Percentiles rank a stretch among this genome's conserved stretches.
phyloP scores from a whole-genome alignment of 2,113 vertebrate genomes.

The Pseudopodoces humilis region DNA sequence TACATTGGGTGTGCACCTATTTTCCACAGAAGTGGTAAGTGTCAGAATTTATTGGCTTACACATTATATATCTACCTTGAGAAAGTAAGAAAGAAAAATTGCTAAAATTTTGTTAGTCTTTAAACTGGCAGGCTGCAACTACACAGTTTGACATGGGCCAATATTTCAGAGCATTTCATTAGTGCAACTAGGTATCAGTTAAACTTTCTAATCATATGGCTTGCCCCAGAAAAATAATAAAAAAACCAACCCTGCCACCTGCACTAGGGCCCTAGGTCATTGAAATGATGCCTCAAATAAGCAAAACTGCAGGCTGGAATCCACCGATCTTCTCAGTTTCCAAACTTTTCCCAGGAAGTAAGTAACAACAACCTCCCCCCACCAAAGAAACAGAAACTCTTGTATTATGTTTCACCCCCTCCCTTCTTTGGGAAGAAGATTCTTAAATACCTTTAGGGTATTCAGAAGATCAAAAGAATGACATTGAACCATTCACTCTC shows the following conservation, averaged over 20 bases:
- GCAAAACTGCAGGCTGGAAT: background rate
- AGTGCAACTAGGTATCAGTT: background rate
- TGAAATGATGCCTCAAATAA: background rate
- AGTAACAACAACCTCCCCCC: background rate
- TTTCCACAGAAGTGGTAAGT: background rate
- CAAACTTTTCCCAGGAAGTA: background rate
- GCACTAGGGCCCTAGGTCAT: background rate
- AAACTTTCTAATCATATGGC: background rate
- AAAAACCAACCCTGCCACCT: background rate
- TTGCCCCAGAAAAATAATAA: background rate
- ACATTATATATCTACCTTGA: background rate
- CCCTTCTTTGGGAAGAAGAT: background rate
- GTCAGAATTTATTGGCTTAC: background rate
- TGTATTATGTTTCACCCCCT: background rate
- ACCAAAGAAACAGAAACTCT: background rate
- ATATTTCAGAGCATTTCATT: background rate
- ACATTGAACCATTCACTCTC: background rate
- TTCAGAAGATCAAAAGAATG: background rate
- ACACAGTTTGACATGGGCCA: rapidly evolving
- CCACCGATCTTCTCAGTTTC: background rate
- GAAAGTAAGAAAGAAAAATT: background rate
- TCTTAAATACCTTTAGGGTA: background rate
- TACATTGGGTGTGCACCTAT: rapidly evolving
- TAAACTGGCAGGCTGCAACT: background rate
- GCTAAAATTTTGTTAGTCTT: background rate